Evolutionary conservation across 2,888 invertebrate species (phyloP).

Genomic region (Aquatica leii): DNA sequence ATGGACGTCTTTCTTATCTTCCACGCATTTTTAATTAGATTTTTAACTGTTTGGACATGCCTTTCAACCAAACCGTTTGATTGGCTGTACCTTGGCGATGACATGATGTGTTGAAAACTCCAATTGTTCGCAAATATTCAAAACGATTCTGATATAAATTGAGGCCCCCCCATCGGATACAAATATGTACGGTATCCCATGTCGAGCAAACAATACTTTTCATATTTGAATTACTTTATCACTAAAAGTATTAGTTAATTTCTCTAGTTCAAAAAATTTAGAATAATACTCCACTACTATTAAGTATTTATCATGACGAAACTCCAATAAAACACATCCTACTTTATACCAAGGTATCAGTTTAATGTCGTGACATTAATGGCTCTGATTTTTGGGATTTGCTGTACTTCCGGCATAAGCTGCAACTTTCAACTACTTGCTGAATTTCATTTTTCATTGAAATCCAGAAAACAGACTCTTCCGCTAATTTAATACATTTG

Average conservation of each 20-base stretch:
- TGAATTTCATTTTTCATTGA: neutral
- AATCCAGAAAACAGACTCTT: conserved; percentile 7
- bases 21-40: conserved; percentile 14
- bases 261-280: neutral
- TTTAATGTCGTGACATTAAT: neutral
- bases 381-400: neutral
- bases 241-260: conserved; percentile 7
- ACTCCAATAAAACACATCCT: neutral
- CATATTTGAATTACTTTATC: neutral
- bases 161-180: neutral
- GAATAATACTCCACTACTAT: neutral
- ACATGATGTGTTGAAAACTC: neutral
- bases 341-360: neutral
- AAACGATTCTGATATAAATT: neutral
- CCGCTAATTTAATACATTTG: neutral
- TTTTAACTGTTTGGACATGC: conserved; percentile 5
- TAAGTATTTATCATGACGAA: neutral
- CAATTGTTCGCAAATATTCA: neutral
- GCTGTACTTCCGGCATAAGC: neutral
- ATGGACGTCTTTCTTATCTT: conserved; percentile 14
- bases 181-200: neutral
- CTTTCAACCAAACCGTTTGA: conserved; percentile 10
- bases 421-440: neutral
- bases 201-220: neutral
- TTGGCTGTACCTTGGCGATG: neutral